Base-by-base conservation (phyloP, 2,888 invertebrate genomes). In the Seira ritae region DNA sequence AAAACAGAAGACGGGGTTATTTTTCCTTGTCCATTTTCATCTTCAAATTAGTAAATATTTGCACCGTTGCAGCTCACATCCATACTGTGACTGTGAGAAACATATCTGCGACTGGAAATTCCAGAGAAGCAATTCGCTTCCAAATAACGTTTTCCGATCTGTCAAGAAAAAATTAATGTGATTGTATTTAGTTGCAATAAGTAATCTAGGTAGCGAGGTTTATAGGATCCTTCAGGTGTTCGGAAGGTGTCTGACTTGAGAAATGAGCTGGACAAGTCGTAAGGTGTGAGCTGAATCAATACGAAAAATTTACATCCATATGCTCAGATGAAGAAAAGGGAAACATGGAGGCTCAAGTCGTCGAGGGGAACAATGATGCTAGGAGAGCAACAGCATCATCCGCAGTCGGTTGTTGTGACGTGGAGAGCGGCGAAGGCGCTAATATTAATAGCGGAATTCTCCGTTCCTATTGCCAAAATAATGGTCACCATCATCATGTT, bases 331-430 rank as follows among this genome's bases (percentile, higher is more conserved):
- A 55, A 46, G 70, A 71, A 60, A 62, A 77, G 20, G 55, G 12
- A 55, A n/a, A 6, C 17, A 69, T 76, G 76, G 72, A 76, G 62
- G 37, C 24, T n/a, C 31, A 50, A 67, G 17, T 10, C 17, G 19
- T 37, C 62, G 24, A 42, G 68, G 31, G 60, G 50, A 37, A 10
- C 62, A 8, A 46, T 23, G n/a, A 6, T 68, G 50, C 70, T 70
- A 55, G 42, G 12, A 42, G 42, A 42, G 42, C 50, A 20, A 50
- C 75, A 65, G 46, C 50, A 15, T 62, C 55, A n/a, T n/a, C n/a
- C n/a, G n/a, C n/a, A n/a, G n/a, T n/a, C n/a, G n/a, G 80, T 69
- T 80, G 74, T 20, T n/a, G 37, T 69, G 69, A 10, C 68, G 74
- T 74, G 73, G 68, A 17, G n/a, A 70, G 22, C 19, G 4, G 42